Base-by-base conservation (phyloP, 2,888 invertebrate genomes). In the Agriotes lineatus region DNA sequence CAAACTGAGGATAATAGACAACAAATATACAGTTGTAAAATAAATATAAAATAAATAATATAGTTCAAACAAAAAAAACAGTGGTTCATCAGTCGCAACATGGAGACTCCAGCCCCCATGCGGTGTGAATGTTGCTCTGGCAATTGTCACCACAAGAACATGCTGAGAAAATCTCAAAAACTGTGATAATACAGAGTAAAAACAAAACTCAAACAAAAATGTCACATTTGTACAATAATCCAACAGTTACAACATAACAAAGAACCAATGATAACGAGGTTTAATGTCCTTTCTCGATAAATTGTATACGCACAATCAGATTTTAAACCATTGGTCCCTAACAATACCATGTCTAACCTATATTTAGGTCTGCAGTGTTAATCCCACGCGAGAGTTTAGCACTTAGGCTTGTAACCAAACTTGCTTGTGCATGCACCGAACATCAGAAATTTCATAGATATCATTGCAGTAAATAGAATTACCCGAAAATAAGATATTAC, bases 1-100 rank as follows among this genome's bases (percentile, higher is more conserved):
- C 18, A 52, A 52, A 59, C 39, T 30, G 52, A 57, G 59, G 61
- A 48, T 12, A 62, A 35, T 52, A 57, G 57, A 63, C 63, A 70
- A 54, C 63, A 74, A 76, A 72, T 74, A 74, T 75, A 78, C 74
- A 75, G 71, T 68, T 76, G 77, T 74, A 74, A 76, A 78, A 78
- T 75, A 76, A 78, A 78, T 77, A 78, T 78, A 81, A 81, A 81
- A 80, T 80, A 81, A 81, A 80, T 80, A 81, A 79, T 82, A 80
- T 81, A 81, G 81, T 81, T 81, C 78, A 80, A 80, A 80, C 77
- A 78, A 80, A 80, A 79, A 76, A 79, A 79, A 78, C 78, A 79
- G 52, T 63, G 50, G 22, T 67, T 75, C 76, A 76, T 80, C 80
- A 80, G 79, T 80, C 79, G 74, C 69, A 69, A 79, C 76, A 79